A percentile compares a stretch with the other conserved stretches of the same genome.
phyloP scores from a whole-genome alignment of 2,797 vertebrate genomes.

The Cyprinella venusta region DNA sequence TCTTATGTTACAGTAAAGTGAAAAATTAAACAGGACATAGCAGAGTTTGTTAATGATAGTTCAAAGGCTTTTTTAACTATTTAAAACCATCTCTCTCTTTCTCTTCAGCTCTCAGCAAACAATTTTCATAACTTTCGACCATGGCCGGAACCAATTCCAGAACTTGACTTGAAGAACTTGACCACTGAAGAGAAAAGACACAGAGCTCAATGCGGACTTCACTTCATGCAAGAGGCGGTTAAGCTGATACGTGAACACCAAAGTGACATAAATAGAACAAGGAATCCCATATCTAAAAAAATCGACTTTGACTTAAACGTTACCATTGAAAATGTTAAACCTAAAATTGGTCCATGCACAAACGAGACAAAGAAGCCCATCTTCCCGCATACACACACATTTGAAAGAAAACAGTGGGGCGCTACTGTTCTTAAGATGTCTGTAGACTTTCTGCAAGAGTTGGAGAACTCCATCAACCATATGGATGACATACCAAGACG shows the following conservation, averaged over 20 bases:
- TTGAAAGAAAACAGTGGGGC: slow-evolving; percentile 68
- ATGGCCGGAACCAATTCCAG: rapidly evolving
- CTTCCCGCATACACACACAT: not conserved
- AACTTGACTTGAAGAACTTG: not conserved
- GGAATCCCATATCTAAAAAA: rapidly evolving
- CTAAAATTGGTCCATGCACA: not conserved
- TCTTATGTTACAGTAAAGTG: too few species aligned
- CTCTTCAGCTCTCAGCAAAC: not conserved
- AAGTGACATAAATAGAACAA: rapidly evolving
- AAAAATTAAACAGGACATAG: not conserved
- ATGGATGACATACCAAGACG: not conserved
- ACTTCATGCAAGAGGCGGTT: slow-evolving; percentile 65
- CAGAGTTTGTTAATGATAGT: not conserved
- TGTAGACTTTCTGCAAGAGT: slow-evolving; percentile 61
- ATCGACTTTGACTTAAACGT: rapidly evolving
- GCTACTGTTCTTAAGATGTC: slow-evolving; percentile 61
- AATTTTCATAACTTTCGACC: rapidly evolving
- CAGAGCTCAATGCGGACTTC: slow-evolving; percentile 64
- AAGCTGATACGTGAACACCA: slow-evolving; percentile 4
- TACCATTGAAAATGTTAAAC: rapidly evolving
- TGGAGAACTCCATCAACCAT: slow-evolving; percentile 7
- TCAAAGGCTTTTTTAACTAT: not conserved
- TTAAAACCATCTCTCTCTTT: not conserved
- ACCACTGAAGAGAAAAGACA: not conserved
- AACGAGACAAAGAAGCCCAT: rapidly evolving